Conservation (phyloP, 1,140 invertebrate species). For the Mamestra configurata region DNA sequence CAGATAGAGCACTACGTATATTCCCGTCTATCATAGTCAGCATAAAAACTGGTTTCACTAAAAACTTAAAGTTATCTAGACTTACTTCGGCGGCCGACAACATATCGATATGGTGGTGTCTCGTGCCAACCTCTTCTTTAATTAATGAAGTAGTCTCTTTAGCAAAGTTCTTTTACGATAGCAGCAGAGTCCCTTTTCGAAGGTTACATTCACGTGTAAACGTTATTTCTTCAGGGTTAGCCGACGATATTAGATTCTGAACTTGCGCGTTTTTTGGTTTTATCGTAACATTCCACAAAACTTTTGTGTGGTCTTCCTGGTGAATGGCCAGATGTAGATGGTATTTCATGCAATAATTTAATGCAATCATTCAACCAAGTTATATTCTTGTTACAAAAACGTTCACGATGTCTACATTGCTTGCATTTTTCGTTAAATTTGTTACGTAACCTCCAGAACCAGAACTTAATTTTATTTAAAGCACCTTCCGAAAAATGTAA, state of each 20-base stretch:
- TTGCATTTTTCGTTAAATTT: neutral
- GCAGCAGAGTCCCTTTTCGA: slow-evolving; percentile 30
- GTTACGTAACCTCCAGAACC: no score
- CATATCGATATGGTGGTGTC: neutral
- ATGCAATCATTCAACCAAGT: no score
- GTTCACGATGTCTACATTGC: no score
- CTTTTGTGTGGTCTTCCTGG: no score
- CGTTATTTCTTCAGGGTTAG: slow-evolving; percentile 15
- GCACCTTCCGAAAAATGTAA: slow-evolving; percentile 12
- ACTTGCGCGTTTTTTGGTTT: neutral
- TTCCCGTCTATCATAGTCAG: no score
- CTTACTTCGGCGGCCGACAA: slow-evolving; percentile 9
- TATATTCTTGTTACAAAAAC: no score
- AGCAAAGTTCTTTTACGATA: slow-evolving; percentile 29
- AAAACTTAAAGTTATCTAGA: neutral
- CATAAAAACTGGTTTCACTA: slow-evolving; percentile 13
- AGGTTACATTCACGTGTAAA: slow-evolving; percentile 22
- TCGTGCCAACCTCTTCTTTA: slow-evolving; percentile 3
- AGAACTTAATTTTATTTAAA: no score
- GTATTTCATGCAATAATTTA: no score
- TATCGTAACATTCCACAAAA: no score
- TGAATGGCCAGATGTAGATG: no score
- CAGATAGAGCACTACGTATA: slow-evolving; percentile 22
- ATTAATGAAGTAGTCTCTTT: slow-evolving; percentile 4
- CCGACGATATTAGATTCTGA: slow-evolving; percentile 14